Evolutionary conservation across 2,113 vertebrate species (phyloP).

Genomic region (Eurypyga helias): DNA sequence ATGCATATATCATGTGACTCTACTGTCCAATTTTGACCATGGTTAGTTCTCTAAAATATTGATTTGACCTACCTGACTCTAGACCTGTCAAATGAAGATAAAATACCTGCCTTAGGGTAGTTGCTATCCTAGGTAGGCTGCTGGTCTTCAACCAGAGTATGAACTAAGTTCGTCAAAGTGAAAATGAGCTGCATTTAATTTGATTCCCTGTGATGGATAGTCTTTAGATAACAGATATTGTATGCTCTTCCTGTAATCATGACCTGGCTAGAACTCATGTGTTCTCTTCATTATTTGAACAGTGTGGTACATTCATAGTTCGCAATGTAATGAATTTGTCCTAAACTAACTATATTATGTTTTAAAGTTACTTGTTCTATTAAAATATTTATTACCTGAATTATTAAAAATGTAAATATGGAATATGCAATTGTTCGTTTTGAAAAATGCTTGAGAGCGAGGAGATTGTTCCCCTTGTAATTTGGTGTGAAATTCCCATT

Average conservation of each 20-base stretch:
- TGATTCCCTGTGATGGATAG: neutral
- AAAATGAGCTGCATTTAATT: slow-evolving; percentile 26
- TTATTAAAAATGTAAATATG: neutral
- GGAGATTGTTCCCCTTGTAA: neutral
- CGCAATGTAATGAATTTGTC: neutral
- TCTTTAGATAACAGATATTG: neutral
- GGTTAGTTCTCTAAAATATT: neutral
- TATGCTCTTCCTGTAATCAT: neutral
- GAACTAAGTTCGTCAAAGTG: slow-evolving; percentile 33
- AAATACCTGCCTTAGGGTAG: neutral
- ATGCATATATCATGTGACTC: neutral
- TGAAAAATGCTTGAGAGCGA: neutral
- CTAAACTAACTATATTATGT: neutral
- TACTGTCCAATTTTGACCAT: neutral
- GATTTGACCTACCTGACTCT: slow-evolving; percentile 24
- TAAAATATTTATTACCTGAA: neutral
- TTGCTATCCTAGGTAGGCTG: neutral
- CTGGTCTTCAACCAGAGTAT: slow-evolving; percentile 22
- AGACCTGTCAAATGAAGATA: slow-evolving; percentile 26
- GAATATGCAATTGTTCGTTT: neutral
- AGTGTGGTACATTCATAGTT: neutral
- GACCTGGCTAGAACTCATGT: neutral
- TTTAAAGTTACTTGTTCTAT: neutral
- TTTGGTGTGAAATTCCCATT: neutral
- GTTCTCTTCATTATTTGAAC: neutral